Evolutionary conservation across 2,113 vertebrate species (phyloP), one percentile per base, ranked within the genome.

Genomic region (Arothron firmamentum): DNA sequence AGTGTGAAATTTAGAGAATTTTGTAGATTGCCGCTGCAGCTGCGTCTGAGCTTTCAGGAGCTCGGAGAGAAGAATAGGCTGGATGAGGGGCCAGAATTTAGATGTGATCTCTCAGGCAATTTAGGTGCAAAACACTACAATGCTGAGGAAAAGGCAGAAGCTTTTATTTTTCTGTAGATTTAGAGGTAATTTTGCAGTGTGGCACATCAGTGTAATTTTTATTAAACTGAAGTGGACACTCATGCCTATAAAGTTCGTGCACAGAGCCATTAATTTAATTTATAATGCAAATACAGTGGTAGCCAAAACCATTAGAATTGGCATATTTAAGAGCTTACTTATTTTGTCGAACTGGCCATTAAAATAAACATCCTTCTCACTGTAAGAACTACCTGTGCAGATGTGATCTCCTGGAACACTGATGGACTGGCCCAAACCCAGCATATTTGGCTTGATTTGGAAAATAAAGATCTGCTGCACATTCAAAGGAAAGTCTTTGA

Each of bases 1-100:
- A 89, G 91, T 92, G 90, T 92, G 91, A 93, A 93, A 94, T 92
- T 90, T 90, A 91, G 91, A 89, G 76, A 92, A 93, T 88, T 89
- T 90, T 87, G 91, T 90, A 89, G 89, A 91, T 92, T 90, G 89
- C 80, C 84, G 62, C 78, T 88, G 85, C 92, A 92, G 91, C 92
- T 92, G 91, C 89, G 87, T 80, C 90, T 88, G 82, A 87, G 86
- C 66, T 81, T 67, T 0, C 83, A 59, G 56, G 41, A 52, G 67
- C 66, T 78, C 56, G 57, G 59, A 63, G 46, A 72, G 56, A 56
- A 49, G 45, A 73, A 55, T 10, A 45, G 56, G 59, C 58, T 65
- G 68, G 52, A 63, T 18, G 57, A 75, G 71, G 66, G 76, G 83
- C 77, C 67, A 74, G 80, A 85, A 84, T 88, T 88, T 91, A 94